Conservation (phyloP, 2,797 vertebrate genomes). For the Euthynnus affinis region DNA sequence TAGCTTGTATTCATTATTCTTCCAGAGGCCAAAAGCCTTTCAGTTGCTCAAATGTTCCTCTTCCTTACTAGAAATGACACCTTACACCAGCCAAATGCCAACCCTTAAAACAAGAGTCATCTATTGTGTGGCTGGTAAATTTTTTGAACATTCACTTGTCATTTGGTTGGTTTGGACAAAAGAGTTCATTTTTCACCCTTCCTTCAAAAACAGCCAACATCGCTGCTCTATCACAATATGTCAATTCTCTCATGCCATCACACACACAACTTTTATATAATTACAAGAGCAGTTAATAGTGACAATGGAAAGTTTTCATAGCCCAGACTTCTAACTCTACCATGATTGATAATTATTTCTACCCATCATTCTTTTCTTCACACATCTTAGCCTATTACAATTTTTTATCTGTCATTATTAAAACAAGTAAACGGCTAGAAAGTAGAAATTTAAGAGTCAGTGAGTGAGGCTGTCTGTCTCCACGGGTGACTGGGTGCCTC, state of each 20-base stretch:
- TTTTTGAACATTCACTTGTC: too few relatives aligned
- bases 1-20: not conserved
- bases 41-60: constrained; percentile 5
- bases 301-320: constrained; percentile 80
- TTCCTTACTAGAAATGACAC: not conserved
- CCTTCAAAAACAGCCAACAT: not conserved
- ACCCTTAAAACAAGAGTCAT: too few relatives aligned
- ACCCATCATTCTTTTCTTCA: constrained; percentile 35
- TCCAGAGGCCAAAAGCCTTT: constrained; percentile 33
- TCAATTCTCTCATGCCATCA: not conserved
- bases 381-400: constrained; percentile 15
- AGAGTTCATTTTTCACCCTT: too few relatives aligned
- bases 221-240: not conserved
- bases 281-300: constrained; percentile 20
- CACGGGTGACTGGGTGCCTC: constrained; percentile 47
- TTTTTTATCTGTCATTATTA: constrained; percentile 38
- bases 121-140: too few relatives aligned
- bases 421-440: constrained; percentile 26
- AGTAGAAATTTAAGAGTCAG: constrained; percentile 20
- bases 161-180: too few relatives aligned
- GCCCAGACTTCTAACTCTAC: constrained; percentile 72
- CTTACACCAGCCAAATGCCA: not conserved
- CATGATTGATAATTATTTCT: constrained; percentile 82
- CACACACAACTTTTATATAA: not conserved
- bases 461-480: constrained; percentile 37